Evolutionary conservation across 37 sponge, comb jelly and placozoan genomes (phyloP).

Genomic region (Ephydatia muelleri): DNA sequence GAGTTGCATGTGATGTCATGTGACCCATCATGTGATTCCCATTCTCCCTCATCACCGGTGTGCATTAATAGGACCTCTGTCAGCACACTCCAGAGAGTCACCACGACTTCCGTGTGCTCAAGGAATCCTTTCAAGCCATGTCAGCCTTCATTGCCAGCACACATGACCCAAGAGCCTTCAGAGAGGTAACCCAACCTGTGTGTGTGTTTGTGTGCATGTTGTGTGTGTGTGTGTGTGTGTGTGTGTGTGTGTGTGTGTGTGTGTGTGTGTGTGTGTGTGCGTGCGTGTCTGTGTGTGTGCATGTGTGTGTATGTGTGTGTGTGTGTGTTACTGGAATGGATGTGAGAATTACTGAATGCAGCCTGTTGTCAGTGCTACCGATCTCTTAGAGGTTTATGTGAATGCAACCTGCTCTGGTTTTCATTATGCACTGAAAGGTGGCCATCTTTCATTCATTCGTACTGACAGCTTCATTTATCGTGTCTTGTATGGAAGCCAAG

Average conservation of each 20-base stretch:
- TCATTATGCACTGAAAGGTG: no score
- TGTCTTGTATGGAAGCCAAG: no score
- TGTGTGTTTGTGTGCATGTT: not conserved
- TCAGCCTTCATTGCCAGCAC: conserved; percentile 87
- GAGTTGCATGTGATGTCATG: conserved; percentile 12
- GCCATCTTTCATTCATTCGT: no score
- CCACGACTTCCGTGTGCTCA: conserved; percentile 57
- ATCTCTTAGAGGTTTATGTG: no score
- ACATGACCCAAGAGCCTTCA: conserved; percentile 78
- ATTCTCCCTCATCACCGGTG: not conserved
- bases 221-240: not conserved
- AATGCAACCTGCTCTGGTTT: no score
- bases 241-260: not conserved
- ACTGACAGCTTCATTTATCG: no score
- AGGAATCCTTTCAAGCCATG: conserved; percentile 76
- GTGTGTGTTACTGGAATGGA: no score
- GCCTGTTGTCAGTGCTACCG: no score
- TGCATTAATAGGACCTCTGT: conserved; percentile 62
- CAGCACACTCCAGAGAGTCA: conserved; percentile 83
- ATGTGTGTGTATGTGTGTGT: no score
- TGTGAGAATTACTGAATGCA: no score
- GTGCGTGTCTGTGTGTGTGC: no score
- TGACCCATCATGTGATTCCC: not conserved
- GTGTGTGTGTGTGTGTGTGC: not conserved
- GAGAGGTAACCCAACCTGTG: conserved; percentile 51